Evolutionary conservation across 2,888 invertebrate genomes (phyloP), one percentile per base, ranked within the genome.

Genomic region (Pinctada fucata): DNA sequence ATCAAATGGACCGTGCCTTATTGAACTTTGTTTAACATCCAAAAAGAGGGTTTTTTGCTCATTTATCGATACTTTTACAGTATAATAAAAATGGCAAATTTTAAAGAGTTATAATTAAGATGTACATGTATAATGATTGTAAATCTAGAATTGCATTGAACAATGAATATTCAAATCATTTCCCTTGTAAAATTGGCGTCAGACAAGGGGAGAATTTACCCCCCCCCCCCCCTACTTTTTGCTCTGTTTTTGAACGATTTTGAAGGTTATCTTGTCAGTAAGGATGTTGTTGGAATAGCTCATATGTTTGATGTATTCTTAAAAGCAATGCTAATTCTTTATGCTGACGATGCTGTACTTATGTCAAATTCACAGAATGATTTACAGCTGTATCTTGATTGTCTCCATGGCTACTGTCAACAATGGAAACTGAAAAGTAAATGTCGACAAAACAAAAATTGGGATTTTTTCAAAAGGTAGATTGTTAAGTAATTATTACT

Each of bases 271-370:
- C 31, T 31, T 31, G 31, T 13, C 13, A n/a, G 3, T 16, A n/a
- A 49, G n/a, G 10, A 13, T 70, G 2, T 49, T 49, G 10, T 13
- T 16, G 10, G 1, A n/a, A 31, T 47, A 6, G 10, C 48, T 3
- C 10, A 58, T 2, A 6, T 31, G 2, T 3, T 16, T 31, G 31
- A 5, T n/a, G 45, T 45, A 31, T 73, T 31, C 31, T 49, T 78
- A 47, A 67, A 73, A 78, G 2, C 74, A 10, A 51, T 78, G 49
- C 16, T 69, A 4, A n/a, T 78, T 3, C 63, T 78, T 6, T 78
- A 78, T 73, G 78, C 78, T 16, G 73, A 78, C 51, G 78, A 73
- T 48, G 74, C 78, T 2, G 69, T 78, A n/a, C n/a, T 58, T 72
- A 16, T 78, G 72, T 52, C 16, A 6, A 70, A 74, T 13, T 51